These are phyloP conservation scores for Agrenia bidenticulata DNA, from an alignment of 2,888 invertebrate species.

Conservation along the genomic window DNA sequence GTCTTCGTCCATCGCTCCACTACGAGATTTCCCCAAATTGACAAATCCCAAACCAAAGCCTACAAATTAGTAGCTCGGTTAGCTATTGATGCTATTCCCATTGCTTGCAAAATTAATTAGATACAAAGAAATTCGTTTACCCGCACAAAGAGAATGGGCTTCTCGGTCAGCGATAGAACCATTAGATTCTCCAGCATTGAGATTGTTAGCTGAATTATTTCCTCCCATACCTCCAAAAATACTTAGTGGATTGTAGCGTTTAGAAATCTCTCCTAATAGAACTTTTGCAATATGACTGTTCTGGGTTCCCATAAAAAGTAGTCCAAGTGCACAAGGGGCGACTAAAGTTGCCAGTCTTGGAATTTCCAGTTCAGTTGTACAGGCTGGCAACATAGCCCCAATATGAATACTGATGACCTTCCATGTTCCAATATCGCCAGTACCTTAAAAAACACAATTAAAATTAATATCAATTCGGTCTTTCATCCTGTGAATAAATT, in stretches of 20 bases:
- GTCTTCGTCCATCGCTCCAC: conserved; percentile 45
- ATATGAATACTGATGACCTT: conserved; percentile 52
- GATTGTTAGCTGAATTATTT: conserved; percentile 43
- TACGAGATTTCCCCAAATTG: conserved; percentile 48
- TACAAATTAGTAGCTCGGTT: conserved; percentile 1
- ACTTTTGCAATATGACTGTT: conserved; percentile 51
- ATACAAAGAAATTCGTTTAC: no score
- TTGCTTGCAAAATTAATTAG: no score
- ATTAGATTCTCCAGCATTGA: conserved; percentile 39
- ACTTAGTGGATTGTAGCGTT: conserved; percentile 50
- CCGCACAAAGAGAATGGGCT: conserved; percentile 52
- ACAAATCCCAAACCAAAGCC: conserved; percentile 52
- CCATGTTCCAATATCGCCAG: conserved; percentile 52
- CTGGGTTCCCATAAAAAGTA: conserved; percentile 50
- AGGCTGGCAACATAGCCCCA: conserved; percentile 52
- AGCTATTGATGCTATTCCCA: no score
- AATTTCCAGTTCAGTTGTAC: conserved; percentile 51
- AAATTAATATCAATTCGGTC: neutral
- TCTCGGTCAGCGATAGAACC: conserved; percentile 47
- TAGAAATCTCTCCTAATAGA: conserved; percentile 51
- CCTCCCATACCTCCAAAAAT: conserved; percentile 42
- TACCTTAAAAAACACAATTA: conserved; percentile 30
- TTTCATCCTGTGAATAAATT: no score
- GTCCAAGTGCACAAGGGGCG: conserved; percentile 48
- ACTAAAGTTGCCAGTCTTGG: conserved; percentile 50